These are phyloP conservation scores for Catagonus wagneri DNA, from an alignment of 2,113 vertebrate genomes.

Conservation along the genomic window DNA sequence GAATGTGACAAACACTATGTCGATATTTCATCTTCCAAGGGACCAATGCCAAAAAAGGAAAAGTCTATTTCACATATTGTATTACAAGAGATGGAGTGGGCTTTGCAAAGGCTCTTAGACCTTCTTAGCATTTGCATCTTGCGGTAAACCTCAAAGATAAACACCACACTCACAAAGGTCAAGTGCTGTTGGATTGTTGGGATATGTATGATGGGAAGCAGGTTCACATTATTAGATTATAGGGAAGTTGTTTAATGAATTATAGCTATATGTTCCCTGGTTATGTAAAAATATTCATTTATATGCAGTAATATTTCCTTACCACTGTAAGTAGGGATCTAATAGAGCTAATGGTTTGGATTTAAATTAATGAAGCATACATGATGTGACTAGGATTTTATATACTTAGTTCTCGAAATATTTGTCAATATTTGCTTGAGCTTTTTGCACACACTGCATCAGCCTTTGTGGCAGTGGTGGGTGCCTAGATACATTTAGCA, in stretches of 20 bases:
- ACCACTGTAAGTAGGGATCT: conserved; percentile 57
- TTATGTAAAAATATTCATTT: conserved; percentile 62
- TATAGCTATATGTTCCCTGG: conserved; percentile 64
- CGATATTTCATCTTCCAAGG: conserved; percentile 31
- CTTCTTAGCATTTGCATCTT: conserved; percentile 78
- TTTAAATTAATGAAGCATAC: conserved; percentile 83
- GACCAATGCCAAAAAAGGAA: conserved; percentile 62
- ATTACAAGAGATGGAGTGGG: conserved; percentile 58
- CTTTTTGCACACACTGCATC: conserved; percentile 6
- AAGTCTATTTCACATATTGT: conserved; percentile 61
- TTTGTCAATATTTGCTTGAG: conserved; percentile 79
- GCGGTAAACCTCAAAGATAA: conserved; percentile 83
- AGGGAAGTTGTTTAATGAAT: conserved; percentile 76
- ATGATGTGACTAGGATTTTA: conserved; percentile 59
- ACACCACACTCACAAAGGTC: conserved; percentile 75
- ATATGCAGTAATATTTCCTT: conserved; percentile 72
- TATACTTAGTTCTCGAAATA: conserved; percentile 24
- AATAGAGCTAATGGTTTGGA: conserved; percentile 73
- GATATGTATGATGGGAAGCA: conserved; percentile 72
- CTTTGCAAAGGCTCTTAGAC: conserved; percentile 79
- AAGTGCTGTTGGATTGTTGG: conserved; percentile 74
- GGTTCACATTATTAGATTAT: conserved; percentile 70
- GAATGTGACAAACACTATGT: conserved; percentile 39
- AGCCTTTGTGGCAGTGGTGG: neutral
- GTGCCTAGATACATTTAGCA: neutral